phyloP scores from a whole-genome alignment of 2,888 invertebrate species.

The Stenoptilia bipunctidactyla region DNA sequence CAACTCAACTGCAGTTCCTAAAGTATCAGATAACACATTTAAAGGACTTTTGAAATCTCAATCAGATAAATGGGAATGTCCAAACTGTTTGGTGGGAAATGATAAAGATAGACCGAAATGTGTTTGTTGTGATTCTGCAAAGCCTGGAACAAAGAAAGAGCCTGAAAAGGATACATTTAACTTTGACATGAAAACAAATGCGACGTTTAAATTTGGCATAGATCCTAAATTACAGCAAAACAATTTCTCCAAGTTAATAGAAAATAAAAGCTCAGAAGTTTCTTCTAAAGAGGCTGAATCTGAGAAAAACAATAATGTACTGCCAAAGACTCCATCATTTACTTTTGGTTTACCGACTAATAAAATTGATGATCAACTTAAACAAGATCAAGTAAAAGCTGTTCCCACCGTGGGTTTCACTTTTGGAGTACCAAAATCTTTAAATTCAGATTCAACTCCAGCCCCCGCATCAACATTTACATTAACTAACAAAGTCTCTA shows the following conservation, averaged over 20 bases:
- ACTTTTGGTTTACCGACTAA: slow-evolving; percentile 9
- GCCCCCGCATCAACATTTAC: background rate
- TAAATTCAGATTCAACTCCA: background rate
- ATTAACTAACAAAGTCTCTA: background rate
- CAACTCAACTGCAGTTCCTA: background rate
- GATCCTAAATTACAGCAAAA: slow-evolving; percentile 29
- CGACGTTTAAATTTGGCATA: slow-evolving; percentile 47
- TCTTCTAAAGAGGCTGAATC: slow-evolving; percentile 24
- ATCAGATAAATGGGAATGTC: slow-evolving; percentile 42
- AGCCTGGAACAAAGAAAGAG: slow-evolving; percentile 20
- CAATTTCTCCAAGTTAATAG: slow-evolving; percentile 18
- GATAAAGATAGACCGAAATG: slow-evolving; percentile 31
- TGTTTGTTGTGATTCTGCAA: slow-evolving; percentile 39
- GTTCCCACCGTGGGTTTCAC: background rate
- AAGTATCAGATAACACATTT: slow-evolving; percentile 19
- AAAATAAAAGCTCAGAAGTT: slow-evolving; percentile 9
- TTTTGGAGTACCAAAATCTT: background rate
- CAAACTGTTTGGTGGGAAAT: slow-evolving; percentile 41
- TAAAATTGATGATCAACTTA: slow-evolving; percentile 10
- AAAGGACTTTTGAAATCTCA: slow-evolving; percentile 28
- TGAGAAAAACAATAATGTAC: slow-evolving; percentile 45
- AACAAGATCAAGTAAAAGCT: slow-evolving; percentile 9
- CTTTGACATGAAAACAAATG: slow-evolving; percentile 27
- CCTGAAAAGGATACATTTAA: slow-evolving; percentile 28
- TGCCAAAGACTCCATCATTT: slow-evolving; percentile 27